Percentiles rank a stretch among this genome's conserved stretches.
Evolutionary conservation across 2,113 vertebrate genomes (phyloP).

Genomic region (Notothenia rossii): DNA sequence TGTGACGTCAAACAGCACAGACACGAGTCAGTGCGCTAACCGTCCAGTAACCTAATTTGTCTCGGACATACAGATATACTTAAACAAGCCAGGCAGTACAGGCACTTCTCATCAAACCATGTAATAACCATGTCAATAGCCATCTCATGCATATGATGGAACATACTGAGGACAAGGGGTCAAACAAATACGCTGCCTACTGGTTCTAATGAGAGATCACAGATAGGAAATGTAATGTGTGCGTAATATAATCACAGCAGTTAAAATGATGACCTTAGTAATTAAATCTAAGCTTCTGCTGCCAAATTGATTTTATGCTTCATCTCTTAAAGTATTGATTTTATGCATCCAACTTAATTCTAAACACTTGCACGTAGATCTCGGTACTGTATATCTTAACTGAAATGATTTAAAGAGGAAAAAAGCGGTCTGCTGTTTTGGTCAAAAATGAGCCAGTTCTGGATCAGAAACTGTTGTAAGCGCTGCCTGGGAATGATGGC

Average conservation of each 20-base stretch:
- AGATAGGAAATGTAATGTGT: not conserved
- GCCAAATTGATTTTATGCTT: not conserved
- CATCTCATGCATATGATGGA: conserved; percentile 28
- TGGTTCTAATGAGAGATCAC: not conserved
- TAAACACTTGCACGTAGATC: not conserved
- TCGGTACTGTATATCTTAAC: not conserved
- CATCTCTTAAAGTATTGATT: not conserved
- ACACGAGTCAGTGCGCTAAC: conserved; percentile 31
- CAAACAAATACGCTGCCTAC: conserved; percentile 22
- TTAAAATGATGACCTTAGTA: not conserved
- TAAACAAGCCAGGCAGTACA: conserved; percentile 29
- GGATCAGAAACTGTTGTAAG: conserved; percentile 1
- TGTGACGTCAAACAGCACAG: conserved; percentile 4
- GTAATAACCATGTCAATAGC: conserved; percentile 45
- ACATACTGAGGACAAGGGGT: conserved; percentile 24
- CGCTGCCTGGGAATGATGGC: conserved; percentile 20
- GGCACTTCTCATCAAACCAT: conserved; percentile 46
- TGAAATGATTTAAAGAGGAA: not conserved
- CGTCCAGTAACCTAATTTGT: conserved; percentile 40
- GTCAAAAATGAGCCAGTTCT: conserved; percentile 26
- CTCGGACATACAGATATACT: conserved; percentile 32
- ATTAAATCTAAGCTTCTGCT: not conserved
- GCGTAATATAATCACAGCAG: not conserved
- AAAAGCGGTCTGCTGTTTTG: not conserved
- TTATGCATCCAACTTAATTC: not conserved